Percentiles rank a stretch among this genome's conserved stretches.
phyloP scores from a whole-genome alignment of 2,113 vertebrate genomes.

The Alaudala cheleensis region DNA sequence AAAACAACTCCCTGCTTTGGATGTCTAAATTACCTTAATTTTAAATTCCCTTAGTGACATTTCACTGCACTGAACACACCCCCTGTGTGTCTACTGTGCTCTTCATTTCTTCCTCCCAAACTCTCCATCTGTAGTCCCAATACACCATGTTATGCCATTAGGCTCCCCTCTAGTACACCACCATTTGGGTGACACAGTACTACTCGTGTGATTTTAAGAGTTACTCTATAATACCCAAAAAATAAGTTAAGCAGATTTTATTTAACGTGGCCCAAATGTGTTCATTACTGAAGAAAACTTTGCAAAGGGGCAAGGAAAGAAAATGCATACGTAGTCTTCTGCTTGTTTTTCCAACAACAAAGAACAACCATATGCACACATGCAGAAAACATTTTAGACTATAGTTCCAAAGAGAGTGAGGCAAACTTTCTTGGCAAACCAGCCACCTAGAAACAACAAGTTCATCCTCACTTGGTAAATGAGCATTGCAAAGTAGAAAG shows the following conservation, averaged over 20 bases:
- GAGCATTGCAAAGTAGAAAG: background rate
- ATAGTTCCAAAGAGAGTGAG: background rate
- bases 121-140: background rate
- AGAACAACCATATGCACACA: background rate
- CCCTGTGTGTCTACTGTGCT: background rate
- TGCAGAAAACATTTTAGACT: background rate
- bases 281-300: background rate
- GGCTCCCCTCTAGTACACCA: background rate
- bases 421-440: background rate
- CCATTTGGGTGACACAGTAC: background rate
- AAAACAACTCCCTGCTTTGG: background rate
- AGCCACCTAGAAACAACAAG: background rate
- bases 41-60: background rate
- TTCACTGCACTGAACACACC: background rate
- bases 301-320: background rate
- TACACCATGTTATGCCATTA: background rate
- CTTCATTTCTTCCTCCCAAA: background rate
- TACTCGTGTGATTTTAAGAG: background rate
- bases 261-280: background rate
- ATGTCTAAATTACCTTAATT: background rate
- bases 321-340: rapidly evolving
- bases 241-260: background rate
- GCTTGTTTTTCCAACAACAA: background rate
- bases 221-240: background rate
- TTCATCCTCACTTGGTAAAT: background rate